Percentiles rank a stretch among this genome's conserved stretches.
These are phyloP conservation scores for Papilio xuthus DNA, from an alignment of 1,140 invertebrate genomes.

Conservation along the genomic window DNA sequence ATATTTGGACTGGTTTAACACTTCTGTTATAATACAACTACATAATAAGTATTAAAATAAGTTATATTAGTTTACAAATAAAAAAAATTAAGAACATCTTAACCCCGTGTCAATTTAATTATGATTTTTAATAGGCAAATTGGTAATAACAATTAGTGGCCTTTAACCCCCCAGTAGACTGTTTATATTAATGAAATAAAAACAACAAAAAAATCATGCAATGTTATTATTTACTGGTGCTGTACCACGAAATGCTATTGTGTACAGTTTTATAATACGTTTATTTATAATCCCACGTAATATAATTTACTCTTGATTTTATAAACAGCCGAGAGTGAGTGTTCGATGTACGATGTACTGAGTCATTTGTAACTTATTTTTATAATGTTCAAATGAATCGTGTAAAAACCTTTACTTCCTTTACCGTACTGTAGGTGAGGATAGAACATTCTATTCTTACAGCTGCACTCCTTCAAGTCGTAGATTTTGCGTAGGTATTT, in stretches of 20 bases:
- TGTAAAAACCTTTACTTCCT: neutral
- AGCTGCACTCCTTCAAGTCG: neutral
- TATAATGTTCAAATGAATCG: neutral
- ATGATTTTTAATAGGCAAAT: too few relatives aligned
- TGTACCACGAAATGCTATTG: neutral
- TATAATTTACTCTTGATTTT: conserved; percentile 16
- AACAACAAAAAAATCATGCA: conserved; percentile 11
- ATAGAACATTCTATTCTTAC: too few relatives aligned
- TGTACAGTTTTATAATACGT: conserved; percentile 24
- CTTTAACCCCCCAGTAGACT: neutral
- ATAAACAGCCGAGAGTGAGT: conserved; percentile 1
- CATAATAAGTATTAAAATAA: too few relatives aligned
- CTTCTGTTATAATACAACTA: neutral
- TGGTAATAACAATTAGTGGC: neutral
- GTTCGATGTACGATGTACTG: neutral
- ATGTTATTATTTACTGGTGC: neutral
- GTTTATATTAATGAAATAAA: neutral
- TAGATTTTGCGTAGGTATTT: neutral
- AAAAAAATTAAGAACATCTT: too few relatives aligned
- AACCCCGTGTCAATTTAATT: too few relatives aligned
- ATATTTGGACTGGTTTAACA: neutral
- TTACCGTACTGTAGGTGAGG: neutral
- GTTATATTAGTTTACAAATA: too few relatives aligned
- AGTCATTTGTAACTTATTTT: neutral
- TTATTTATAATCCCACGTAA: conserved; percentile 35